Base-by-base conservation (phyloP, 2,888 invertebrate species). In the Laspeyria flexula region DNA sequence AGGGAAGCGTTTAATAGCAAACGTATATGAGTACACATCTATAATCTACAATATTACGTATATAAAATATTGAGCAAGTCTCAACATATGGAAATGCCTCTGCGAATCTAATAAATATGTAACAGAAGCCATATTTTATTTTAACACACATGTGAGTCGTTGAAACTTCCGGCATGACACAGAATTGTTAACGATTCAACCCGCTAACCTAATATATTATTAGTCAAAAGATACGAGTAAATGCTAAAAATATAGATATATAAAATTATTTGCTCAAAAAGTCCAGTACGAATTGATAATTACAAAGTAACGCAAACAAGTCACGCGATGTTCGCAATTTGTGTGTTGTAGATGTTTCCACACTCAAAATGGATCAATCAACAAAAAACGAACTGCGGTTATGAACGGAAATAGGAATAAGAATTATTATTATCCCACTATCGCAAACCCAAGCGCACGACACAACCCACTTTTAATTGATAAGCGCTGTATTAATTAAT, bases 401-500 rank as follows among this genome's bases (percentile, higher is more conserved):
- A 37, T 45, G 12, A 68, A 60, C 59, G 63, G 65, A 71, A 71
- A 72, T 60, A 65, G 52, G 47, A 61, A 63, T 61, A 58, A 55
- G 44, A 43, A 43, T 53, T 53, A 63, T 63, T 60, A 64, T 45
- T 58, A 65, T 54, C 51, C 16, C 27, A 63, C 60, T 64, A 64
- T 66, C 60, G 55, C 50, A 54, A 47, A 44, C 50, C 70, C 43
- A 64, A 64, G 70, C 60, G 65, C 72, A 21, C 25, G 80, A 78
- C 72, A 21, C 25, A 81, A 78, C 79, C 81, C 68, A 81, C 69
- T 77, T 80, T 61, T 54, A 55, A 34, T 61, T 73, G 88, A 88
- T 88, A 88, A 87, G 67, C 65, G 56, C 64, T 75, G 75, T 77
- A 75, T 84, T 84, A 86, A 86, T 86, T 83, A 89, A 88, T 85